Conservation (phyloP, 1,140 invertebrate species). For the Anthonomus grandis region DNA sequence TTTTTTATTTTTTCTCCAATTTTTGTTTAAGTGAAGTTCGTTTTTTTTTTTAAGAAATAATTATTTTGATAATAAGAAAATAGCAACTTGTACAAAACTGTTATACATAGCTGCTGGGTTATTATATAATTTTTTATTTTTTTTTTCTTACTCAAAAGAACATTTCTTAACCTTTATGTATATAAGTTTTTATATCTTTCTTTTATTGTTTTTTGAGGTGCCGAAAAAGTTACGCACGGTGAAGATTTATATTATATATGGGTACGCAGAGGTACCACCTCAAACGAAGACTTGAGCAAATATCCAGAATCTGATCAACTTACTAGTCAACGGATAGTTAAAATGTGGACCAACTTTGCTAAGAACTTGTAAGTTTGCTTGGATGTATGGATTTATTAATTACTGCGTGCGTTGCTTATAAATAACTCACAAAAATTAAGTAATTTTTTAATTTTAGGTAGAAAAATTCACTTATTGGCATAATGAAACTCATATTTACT, state of each 20-base stretch:
- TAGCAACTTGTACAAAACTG: background rate
- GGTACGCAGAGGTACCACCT: background rate
- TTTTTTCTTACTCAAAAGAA: no score
- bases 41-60: no score
- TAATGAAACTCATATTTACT: no score
- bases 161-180: no score
- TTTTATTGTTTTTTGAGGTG: constrained; percentile 4
- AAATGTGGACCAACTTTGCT: constrained; percentile 11
- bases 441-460: no score
- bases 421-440: no score
- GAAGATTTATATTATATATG: constrained; percentile 16
- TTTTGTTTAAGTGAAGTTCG: no score
- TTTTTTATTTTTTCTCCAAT: no score
- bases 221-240: constrained; percentile 17
- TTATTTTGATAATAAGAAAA: no score
- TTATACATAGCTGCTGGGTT: background rate
- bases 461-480: no score
- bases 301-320: constrained; percentile 4
- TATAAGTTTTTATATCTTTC: background rate
- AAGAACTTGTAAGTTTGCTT: constrained; percentile 13
- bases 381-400: no score
- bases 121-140: background rate
- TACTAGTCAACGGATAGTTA: constrained; percentile 6
- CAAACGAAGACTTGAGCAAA: constrained; percentile 7
- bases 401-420: no score